Evolutionary conservation across 2,888 invertebrate genomes (phyloP).

Genomic region (Stegophylla sp.): DNA sequence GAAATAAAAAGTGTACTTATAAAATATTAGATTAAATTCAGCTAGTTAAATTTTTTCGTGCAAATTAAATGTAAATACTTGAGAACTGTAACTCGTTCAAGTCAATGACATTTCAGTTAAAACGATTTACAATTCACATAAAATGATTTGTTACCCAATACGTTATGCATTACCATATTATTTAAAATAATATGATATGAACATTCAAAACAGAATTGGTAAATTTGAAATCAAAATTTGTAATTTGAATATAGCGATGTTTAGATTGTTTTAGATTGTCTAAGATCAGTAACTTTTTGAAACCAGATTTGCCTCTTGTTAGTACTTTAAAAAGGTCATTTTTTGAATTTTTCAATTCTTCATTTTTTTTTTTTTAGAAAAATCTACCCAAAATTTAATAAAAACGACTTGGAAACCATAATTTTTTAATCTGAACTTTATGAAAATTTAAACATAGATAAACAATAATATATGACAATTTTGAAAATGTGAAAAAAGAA

Average conservation of each 20-base stretch:
- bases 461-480: no score
- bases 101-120: slow-evolving; percentile 22
- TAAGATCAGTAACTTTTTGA: no score
- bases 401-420: no score
- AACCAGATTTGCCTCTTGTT: no score
- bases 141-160: slow-evolving; percentile 18
- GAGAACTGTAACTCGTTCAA: not conserved
- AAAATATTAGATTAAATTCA: not conserved
- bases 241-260: not conserved
- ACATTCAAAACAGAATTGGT: slow-evolving; percentile 13
- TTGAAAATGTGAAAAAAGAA: no score
- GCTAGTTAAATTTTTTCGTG: not conserved
- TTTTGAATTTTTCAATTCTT: no score
- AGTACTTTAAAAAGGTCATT: no score
- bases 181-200: slow-evolving; percentile 12
- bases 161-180: slow-evolving; percentile 17
- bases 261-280: no score
- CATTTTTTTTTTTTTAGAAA: no score
- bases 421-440: no score
- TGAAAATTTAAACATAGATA: no score
- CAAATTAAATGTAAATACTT: slow-evolving; percentile 13
- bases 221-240: slow-evolving; percentile 13
- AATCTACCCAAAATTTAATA: no score
- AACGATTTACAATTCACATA: slow-evolving; percentile 25
- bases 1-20: not conserved